Base-by-base conservation (phyloP, 2,888 invertebrate genomes). In the Diarsia rubi region DNA sequence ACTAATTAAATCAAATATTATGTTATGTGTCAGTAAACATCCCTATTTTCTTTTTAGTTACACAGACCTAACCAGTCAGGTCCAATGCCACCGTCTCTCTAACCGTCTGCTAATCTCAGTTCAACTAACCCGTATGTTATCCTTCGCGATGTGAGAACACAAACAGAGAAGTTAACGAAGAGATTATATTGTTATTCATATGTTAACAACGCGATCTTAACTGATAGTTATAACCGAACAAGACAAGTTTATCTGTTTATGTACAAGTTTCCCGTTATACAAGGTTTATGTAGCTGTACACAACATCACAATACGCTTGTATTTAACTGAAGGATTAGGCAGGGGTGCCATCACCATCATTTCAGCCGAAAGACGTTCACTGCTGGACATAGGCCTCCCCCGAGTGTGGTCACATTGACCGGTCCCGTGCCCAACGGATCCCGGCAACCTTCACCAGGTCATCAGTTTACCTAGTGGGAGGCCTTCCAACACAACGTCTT, bases 171-270 rank as follows among this genome's bases (percentile, higher is more conserved):
- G 24, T 63, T 66, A 67, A 71, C 62, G 42, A 81, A 79, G 57
- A 67, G 75, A 63, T 81, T 75, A 67, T 69, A 47, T 80, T 76
- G 64, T 71, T 81, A 68, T 68, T 81, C 75, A 81, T 69, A 81
- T 70, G 47, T 63, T 63, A 60, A 66, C 70, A 78, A 57, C 24
- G 9, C 16, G 24, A 78, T 78, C 45, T 42, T 59, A 59, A 75
- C 60, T 45, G 74, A 74, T 52, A 63, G 45, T 57, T 62, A 66
- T 45, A 78, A 44, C 19, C n/a, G n/a, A 4, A 66, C 31, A 42
- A 69, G 60, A 54, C n/a, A 19, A 78, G 47, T 72, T 69, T 12
- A 21, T 54, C 19, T 68, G 79, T 69, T 62, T 47, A 49, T 68
- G 42, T 52, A n/a, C 42, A 27, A 47, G 59, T 69, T 79, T 27